Evolutionary conservation across 2,888 invertebrate species (phyloP), one percentile per base, ranked within the genome.

Genomic region (Plagodis pulveraria): DNA sequence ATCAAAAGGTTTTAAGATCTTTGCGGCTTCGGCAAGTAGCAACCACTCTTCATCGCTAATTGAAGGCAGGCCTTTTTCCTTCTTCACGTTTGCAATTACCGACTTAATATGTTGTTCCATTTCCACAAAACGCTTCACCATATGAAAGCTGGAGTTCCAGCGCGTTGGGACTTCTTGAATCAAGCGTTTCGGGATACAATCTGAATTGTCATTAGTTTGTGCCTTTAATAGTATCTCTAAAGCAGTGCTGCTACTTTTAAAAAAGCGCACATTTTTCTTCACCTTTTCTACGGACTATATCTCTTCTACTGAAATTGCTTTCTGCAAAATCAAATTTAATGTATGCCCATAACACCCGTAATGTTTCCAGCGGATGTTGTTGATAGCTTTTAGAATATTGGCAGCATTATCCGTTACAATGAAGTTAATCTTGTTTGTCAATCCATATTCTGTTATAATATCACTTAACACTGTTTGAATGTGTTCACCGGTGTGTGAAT

Each of bases 351-450:
- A 22, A 22, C 22, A 22, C 22, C 22, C 22, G 22, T 1, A 22
- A 22, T 22, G 22, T 22, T 22, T 22, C 22, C 22, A 22, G 22
- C 22, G 2, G 22, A 36, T 36, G 36, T 6, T 7, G 7, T 36
- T 36, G 6, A 36, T 36, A 7, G 7, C 36, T 6, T 7, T 36
- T 0, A 65, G 62, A 5, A 80, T 64, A 53, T 76, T 74, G 0
- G 71, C 33, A 0, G 72, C 76, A 63, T 77, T 81, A 47, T 80
- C 76, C 5, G 60, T 69, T 0, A 77, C 62, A 0, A 62, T 53
- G 60, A 78, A 75, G 51, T 72, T 71, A 6, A 67, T 50, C 71
- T 74, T 76, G 6, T 60, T 22, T 43, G 35, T 62, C 7, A 74
- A 12, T 4, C 32, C 40, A 47, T 50, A 71, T 36, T 63, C 45